Conservation (phyloP, 2,888 invertebrate genomes). For the Caenorhabditis parvicauda region DNA sequence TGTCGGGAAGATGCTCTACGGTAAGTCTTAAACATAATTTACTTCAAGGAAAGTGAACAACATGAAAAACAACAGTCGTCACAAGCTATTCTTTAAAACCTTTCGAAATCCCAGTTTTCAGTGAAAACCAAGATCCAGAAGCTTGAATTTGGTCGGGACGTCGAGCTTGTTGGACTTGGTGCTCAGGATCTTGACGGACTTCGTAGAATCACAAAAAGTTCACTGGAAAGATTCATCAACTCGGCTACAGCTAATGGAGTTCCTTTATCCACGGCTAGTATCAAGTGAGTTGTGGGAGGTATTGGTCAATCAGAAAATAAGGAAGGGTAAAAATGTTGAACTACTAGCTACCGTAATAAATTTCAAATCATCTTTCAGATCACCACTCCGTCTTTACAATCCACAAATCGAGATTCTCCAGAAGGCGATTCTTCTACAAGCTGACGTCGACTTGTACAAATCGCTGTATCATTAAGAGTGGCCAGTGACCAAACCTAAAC, state of each 20-base stretch:
- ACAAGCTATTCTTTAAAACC: neutral
- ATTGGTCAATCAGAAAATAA: neutral
- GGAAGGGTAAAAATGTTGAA: neutral
- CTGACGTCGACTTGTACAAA: slow-evolving; percentile 42
- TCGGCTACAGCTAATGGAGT: slow-evolving; percentile 34
- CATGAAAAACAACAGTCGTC: no score
- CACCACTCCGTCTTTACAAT: slow-evolving; percentile 35
- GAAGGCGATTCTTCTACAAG: slow-evolving; percentile 36
- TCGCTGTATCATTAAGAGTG: no score
- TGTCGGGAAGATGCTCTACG: slow-evolving; percentile 21
- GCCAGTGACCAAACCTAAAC: no score
- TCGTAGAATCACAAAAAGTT: slow-evolving; percentile 24
- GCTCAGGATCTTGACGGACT: slow-evolving; percentile 40
- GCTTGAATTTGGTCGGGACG: slow-evolving; percentile 27
- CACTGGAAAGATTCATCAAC: slow-evolving; percentile 40
- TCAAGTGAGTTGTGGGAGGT: slow-evolving; percentile 15
- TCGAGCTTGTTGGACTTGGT: slow-evolving; percentile 41
- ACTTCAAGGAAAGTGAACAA: no score
- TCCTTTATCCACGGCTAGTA: slow-evolving; percentile 28
- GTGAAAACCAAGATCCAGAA: slow-evolving; percentile 27
- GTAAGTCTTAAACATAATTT: slow-evolving; percentile 2
- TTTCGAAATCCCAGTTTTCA: no score
- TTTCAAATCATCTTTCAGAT: slow-evolving; percentile 19
- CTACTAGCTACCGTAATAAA: neutral
- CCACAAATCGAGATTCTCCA: slow-evolving; percentile 33